Conservation (phyloP, 2,797 vertebrate genomes). For the Salmo trutta region DNA sequence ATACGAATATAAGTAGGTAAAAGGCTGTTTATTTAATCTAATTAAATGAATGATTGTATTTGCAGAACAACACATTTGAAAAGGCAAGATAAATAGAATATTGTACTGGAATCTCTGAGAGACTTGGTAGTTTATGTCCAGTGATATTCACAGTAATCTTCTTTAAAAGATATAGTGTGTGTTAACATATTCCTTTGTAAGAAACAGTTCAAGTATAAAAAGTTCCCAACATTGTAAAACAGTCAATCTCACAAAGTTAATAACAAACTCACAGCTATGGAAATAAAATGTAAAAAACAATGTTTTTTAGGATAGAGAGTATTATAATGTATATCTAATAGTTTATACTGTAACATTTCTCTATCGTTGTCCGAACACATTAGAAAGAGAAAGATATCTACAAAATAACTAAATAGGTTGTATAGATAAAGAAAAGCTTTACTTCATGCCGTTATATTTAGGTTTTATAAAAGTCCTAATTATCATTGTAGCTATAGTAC, state of each 20-base stretch:
- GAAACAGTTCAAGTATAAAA: conserved; percentile 95
- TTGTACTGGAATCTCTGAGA: conserved; percentile 50
- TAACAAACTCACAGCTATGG: conserved; percentile 88
- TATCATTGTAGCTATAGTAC: conserved; percentile 27
- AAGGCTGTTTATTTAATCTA: conserved; percentile 67
- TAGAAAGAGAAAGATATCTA: conserved; percentile 37
- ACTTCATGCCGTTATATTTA: conserved; percentile 52
- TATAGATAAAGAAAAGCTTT: conserved; percentile 78
- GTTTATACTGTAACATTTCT: conserved; percentile 67
- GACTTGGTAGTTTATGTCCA: conserved; percentile 48
- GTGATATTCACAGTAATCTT: conserved; percentile 53
- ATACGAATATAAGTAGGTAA: conserved; percentile 21
- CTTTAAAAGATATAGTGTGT: conserved; percentile 41
- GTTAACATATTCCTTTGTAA: conserved; percentile 77
- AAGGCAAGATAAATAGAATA: conserved; percentile 51
- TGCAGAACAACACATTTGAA: conserved; percentile 58
- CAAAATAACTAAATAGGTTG: conserved; percentile 56
- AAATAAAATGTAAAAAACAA: conserved; percentile 74
- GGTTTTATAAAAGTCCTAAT: conserved; percentile 77
- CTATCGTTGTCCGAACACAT: conserved; percentile 47
- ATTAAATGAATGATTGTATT: conserved; percentile 50
- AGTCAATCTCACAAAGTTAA: conserved; percentile 75
- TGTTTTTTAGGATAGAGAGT: conserved; percentile 82
- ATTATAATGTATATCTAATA: conserved; percentile 72
- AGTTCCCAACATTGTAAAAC: conserved; percentile 85